These are phyloP conservation scores for Chloebia gouldiae DNA, from an alignment of 2,113 vertebrate genomes.

Conservation along the genomic window DNA sequence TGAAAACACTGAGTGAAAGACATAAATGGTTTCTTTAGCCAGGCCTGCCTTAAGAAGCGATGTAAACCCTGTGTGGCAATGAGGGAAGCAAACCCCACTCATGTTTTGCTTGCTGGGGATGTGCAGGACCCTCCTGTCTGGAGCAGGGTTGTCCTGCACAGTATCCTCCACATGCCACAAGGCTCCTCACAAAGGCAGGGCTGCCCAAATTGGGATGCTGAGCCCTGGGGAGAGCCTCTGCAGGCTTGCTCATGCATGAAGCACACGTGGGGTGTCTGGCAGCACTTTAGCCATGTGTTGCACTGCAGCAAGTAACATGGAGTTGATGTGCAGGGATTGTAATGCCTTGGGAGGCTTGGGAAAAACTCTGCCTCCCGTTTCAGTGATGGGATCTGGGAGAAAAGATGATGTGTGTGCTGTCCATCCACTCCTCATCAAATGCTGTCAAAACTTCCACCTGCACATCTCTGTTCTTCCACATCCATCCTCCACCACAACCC, in stretches of 20 bases:
- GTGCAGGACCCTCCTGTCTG: background rate
- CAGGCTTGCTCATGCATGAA: fast-evolving
- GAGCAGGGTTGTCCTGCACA: background rate
- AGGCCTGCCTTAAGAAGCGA: background rate
- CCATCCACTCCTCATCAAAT: background rate
- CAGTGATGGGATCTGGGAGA: background rate
- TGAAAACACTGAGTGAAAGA: background rate
- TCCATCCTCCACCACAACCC: background rate
- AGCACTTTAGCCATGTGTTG: fast-evolving
- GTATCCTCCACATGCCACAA: background rate
- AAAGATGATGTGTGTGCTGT: background rate
- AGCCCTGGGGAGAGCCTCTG: background rate
- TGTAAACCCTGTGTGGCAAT: fast-evolving
- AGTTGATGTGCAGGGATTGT: background rate
- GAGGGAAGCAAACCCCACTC: background rate
- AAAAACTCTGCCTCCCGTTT: background rate
- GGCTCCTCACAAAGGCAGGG: background rate
- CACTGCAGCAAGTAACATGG: fast-evolving
- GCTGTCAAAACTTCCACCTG: background rate
- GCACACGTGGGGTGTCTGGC: fast-evolving
- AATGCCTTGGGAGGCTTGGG: background rate
- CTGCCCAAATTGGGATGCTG: fast-evolving
- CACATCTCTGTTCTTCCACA: background rate
- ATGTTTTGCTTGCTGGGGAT: background rate
- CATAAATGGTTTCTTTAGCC: background rate